Base-by-base conservation (phyloP, 2,797 vertebrate genomes). In the Geotria australis region DNA sequence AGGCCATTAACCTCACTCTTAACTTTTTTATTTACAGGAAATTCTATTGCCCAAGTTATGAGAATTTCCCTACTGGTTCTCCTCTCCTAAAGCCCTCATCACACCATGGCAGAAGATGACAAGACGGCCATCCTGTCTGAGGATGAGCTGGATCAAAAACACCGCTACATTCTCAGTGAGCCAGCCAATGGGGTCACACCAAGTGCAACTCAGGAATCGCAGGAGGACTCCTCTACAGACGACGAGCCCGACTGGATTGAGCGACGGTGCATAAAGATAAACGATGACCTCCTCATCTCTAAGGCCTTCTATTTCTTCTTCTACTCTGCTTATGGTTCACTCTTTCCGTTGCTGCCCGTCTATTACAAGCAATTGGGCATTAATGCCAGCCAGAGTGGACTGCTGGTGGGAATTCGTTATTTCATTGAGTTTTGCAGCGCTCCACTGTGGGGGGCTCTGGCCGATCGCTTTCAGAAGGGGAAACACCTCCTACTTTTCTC, bases 351-450 rank as follows among this genome's bases (percentile, higher is more conserved):
- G 63, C 71, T 98, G 63, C 76, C 88, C 0, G 73, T 98, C 3
- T 98, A 88, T 66, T 98, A 89, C 61, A 95, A 86, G 62, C 88
- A 98, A 69, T 76, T 98, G 56, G 91, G 91, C 12, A 83, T 98
- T 79, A 74, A 77, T 1, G 74, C 88, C 56, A 79, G 77, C 65
- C 84, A 88, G 68, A 83, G 83, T 1, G 91, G 91, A 46, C 72
- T 98, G 56, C 69, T 98, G 2, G 81, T 98, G 5, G 91, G 91
- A 53, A 91, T 98, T 61, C 74, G 88, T 10, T 98, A 95, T 70
- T 98, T 98, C 57, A 98, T 98, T 10, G 91, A 98, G 68, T 98
- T 98, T 67, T 98, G 91, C 71, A 95, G 91, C 58, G 86, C 91
- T 56, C 91, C 91, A 6, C 94, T 98, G 69, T 98, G 91, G 91